Conservation (phyloP, 2,888 invertebrate genomes). For the Dryomyza anilis region DNA sequence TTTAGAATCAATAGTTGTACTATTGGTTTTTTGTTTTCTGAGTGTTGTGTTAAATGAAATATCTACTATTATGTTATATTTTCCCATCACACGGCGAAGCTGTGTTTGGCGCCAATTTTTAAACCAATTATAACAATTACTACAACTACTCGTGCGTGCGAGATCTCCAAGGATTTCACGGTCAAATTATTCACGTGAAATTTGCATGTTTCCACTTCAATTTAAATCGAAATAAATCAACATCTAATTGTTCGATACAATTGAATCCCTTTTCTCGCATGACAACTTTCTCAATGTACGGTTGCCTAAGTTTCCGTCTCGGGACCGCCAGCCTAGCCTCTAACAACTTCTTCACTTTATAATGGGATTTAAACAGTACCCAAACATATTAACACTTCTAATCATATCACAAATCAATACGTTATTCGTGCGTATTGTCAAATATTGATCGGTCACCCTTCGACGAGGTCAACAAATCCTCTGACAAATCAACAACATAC, state of each 20-base stretch:
- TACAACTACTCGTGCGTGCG: too few species aligned
- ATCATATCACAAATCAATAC: slow-evolving; percentile 16
- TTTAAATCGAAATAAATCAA: slow-evolving; percentile 6
- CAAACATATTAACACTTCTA: slow-evolving; percentile 39
- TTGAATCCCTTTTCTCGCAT: slow-evolving; percentile 18
- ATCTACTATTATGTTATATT: too few species aligned
- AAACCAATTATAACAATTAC: too few species aligned
- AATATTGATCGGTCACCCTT: neutral
- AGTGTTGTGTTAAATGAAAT: too few species aligned
- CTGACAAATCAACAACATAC: neutral
- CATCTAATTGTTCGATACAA: slow-evolving; percentile 21
- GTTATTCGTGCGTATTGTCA: neutral
- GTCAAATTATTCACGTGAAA: neutral
- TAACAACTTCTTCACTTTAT: slow-evolving; percentile 1
- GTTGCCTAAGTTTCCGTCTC: too few species aligned
- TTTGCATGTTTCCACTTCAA: neutral
- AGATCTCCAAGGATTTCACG: slow-evolving; percentile 18
- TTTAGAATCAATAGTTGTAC: too few species aligned
- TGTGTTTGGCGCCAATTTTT: too few species aligned
- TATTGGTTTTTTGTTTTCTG: too few species aligned
- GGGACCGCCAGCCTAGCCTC: too few species aligned
- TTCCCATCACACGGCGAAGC: too few species aligned
- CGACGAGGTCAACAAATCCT: neutral
- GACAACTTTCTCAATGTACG: neutral
- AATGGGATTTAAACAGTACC: slow-evolving; percentile 11